A percentile compares a stretch with the other conserved stretches of the same genome.
Conservation (phyloP, 2,888 invertebrate species). For the Rapana venosa region DNA sequence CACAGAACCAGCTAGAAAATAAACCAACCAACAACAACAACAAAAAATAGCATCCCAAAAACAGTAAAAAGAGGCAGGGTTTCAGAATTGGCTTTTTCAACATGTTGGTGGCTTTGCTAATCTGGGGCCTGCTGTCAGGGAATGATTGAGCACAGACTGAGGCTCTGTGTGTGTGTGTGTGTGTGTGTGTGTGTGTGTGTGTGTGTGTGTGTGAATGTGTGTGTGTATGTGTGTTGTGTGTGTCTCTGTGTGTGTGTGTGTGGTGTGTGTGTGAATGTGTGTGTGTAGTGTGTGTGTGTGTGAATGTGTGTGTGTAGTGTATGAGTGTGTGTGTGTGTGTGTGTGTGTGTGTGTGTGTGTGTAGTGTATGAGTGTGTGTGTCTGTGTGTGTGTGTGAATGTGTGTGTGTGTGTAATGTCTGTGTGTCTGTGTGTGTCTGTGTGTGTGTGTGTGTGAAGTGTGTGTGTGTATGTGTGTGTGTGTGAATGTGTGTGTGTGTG, state of each 20-base stretch:
- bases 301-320: no score
- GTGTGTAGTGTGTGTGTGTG: no score
- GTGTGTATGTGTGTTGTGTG: neutral
- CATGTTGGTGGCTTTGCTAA: no score
- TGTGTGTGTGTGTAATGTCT: slow-evolving; percentile 10
- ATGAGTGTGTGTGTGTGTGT: slow-evolving; percentile 5
- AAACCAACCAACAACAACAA: no score
- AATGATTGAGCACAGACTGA: no score
- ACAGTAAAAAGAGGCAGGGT: no score
- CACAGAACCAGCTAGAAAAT: neutral
- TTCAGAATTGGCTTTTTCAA: no score
- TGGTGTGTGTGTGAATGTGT: no score
- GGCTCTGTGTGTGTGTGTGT: neutral
- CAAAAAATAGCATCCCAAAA: no score
- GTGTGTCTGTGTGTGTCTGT: neutral
- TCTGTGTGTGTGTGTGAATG: neutral
- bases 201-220: neutral
- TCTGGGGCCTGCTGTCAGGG: no score
- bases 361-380: neutral
- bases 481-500: slow-evolving; percentile 19
- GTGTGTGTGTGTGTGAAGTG: neutral
- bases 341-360: slow-evolving; percentile 1
- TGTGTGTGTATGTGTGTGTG: slow-evolving; percentile 14
- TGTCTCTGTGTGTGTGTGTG: no score
- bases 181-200: neutral